Evolutionary conservation across 1,140 invertebrate species (phyloP).

Genomic region (Sitophilus oryzae): DNA sequence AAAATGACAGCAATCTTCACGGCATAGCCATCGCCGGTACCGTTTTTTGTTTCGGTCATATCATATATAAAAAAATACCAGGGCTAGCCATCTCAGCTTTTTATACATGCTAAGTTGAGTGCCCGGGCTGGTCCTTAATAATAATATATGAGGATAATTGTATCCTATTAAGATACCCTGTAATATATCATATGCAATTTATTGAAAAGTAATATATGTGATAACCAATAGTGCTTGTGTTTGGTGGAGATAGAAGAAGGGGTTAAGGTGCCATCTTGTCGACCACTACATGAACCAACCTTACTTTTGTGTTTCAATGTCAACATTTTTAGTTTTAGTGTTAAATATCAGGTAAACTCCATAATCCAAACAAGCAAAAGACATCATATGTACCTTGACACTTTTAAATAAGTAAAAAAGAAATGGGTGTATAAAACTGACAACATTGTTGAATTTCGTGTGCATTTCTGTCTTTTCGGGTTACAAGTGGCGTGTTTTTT

Average conservation of each 20-base stretch:
- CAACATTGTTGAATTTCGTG: too few species aligned
- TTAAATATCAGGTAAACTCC: too few species aligned
- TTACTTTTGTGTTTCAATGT: not conserved
- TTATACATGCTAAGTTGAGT: slow-evolving; percentile 30
- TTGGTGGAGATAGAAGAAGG: slow-evolving; percentile 33
- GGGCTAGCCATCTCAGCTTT: slow-evolving; percentile 32
- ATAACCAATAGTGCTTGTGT: slow-evolving; percentile 45
- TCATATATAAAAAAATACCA: slow-evolving; percentile 41
- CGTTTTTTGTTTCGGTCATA: too few species aligned
- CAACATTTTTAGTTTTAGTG: not conserved
- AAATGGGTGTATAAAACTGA: too few species aligned
- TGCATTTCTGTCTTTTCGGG: not conserved
- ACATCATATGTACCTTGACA: too few species aligned
- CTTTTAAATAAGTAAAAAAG: too few species aligned
- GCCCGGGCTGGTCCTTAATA: slow-evolving; percentile 45
- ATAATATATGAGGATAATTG: slow-evolving; percentile 46
- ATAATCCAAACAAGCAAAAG: too few species aligned
- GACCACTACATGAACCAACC: slow-evolving; percentile 8
- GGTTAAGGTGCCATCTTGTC: not conserved
- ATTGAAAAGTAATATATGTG: slow-evolving; percentile 40
- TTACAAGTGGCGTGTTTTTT: not conserved
- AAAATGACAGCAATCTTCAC: too few species aligned
- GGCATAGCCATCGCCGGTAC: too few species aligned
- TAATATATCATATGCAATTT: slow-evolving; percentile 46
- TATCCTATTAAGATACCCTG: slow-evolving; percentile 47